These are phyloP conservation scores for Perccottus glenii DNA, from an alignment of 2,113 vertebrate genomes.

Conservation along the genomic window DNA sequence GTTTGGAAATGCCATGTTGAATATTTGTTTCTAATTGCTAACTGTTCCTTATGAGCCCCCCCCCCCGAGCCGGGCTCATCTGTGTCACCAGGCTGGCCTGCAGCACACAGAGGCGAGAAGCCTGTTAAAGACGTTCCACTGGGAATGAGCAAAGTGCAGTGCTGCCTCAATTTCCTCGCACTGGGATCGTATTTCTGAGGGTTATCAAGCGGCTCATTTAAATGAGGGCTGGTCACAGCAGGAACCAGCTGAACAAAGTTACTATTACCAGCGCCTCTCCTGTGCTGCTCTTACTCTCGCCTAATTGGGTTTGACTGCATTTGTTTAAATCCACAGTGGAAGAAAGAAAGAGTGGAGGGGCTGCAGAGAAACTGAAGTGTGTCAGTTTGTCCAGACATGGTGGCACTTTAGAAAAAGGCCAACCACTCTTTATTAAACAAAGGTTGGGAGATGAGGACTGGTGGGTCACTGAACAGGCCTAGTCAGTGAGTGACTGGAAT, in stretches of 20 bases:
- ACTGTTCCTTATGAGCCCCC: neutral
- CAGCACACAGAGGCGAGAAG: constrained; percentile 59
- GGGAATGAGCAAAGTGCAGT: constrained; percentile 58
- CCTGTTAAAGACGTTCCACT: constrained; percentile 67
- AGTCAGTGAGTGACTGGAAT: constrained; percentile 66
- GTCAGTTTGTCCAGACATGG: constrained; percentile 79
- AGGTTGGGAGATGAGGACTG: constrained; percentile 39
- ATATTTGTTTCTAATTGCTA: neutral
- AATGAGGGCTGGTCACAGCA: constrained; percentile 82
- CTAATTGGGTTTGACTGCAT: constrained; percentile 86
- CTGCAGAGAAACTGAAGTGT: constrained; percentile 78
- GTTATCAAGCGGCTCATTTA: constrained; percentile 85
- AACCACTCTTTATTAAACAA: constrained; percentile 72
- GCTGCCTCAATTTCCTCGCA: constrained; percentile 57
- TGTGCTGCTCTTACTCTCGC: constrained; percentile 80
- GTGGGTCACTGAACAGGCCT: constrained; percentile 63
- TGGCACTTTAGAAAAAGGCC: constrained; percentile 69
- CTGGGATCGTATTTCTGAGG: constrained; percentile 78
- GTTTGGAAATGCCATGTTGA: neutral
- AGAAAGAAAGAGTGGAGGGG: constrained; percentile 67
- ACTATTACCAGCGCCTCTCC: constrained; percentile 78
- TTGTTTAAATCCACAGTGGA: constrained; percentile 82
- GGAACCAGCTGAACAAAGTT: constrained; percentile 87
- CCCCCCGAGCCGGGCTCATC: constrained; percentile 37
- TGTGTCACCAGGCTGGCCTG: constrained; percentile 42